These are phyloP conservation scores for Dallia pectoralis DNA, from an alignment of 2,797 vertebrate species.

Conservation along the genomic window DNA sequence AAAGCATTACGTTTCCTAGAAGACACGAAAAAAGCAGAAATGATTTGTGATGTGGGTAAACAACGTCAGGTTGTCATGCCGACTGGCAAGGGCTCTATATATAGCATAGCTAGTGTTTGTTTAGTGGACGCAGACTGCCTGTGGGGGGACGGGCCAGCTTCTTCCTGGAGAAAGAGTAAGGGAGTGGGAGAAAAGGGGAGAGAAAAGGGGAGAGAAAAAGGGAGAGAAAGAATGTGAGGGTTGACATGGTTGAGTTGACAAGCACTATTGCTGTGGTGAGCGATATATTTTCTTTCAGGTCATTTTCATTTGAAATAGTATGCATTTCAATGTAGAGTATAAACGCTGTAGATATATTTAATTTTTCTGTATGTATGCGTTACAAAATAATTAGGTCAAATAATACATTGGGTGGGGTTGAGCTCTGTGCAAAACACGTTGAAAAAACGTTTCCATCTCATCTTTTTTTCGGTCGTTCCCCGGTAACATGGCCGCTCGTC, in stretches of 20 bases:
- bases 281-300: no score
- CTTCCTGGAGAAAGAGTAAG: neutral
- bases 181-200: neutral
- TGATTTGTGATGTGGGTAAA: slow-evolving; percentile 57
- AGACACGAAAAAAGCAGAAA: slow-evolving; percentile 38
- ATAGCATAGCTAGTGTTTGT: slow-evolving; percentile 53
- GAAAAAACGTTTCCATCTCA: no score
- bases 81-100: slow-evolving; percentile 54
- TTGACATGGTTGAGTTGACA: no score
- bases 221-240: neutral
- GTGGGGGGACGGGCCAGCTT: neutral
- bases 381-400: no score
- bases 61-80: slow-evolving; percentile 63
- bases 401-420: no score
- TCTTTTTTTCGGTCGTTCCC: neutral
- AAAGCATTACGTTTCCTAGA: neutral
- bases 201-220: no score
- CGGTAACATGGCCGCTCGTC: neutral
- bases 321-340: no score
- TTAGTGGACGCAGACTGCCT: neutral
- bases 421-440: no score
- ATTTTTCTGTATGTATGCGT: no score
- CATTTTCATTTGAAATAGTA: no score
- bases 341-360: no score
- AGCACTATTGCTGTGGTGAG: no score